These are phyloP conservation scores for Eulemur rufifrons DNA, from an alignment of 2,113 vertebrate genomes.

Conservation along the genomic window DNA sequence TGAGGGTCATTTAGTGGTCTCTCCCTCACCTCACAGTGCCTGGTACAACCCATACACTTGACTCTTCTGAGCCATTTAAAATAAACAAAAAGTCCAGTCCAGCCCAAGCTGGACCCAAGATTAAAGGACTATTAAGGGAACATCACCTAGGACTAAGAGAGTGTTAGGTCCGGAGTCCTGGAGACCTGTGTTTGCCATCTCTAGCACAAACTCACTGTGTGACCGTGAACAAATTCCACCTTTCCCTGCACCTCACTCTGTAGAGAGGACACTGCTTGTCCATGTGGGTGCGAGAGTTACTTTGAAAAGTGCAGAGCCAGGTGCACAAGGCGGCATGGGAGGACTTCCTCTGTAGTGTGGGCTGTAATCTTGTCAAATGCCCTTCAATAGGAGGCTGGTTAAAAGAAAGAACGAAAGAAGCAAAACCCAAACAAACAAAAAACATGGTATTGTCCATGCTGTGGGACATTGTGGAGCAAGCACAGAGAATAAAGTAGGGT, in stretches of 20 bases:
- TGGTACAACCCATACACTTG: neutral
- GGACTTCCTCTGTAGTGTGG: neutral
- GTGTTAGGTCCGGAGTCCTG: neutral
- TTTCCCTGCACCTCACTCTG: neutral
- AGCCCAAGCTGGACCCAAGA: neutral
- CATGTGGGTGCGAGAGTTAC: neutral
- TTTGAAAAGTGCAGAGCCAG: neutral
- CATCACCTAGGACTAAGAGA: neutral
- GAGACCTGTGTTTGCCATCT: neutral
- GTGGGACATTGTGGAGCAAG: neutral
- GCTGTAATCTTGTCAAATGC: neutral
- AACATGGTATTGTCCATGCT: neutral
- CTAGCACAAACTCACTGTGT: neutral
- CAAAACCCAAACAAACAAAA: neutral
- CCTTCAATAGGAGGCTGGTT: neutral
- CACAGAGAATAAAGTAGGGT: neutral
- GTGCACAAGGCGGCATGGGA: neutral
- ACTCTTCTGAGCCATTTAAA: slow-evolving; percentile 1
- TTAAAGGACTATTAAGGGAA: neutral
- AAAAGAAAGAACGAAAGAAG: neutral
- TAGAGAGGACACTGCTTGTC: neutral
- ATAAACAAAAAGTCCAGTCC: neutral
- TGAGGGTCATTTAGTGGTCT: neutral
- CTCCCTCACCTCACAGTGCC: neutral
- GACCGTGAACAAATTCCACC: neutral